Evolutionary conservation across 2,797 vertebrate genomes (phyloP).

Genomic region (Arnoldichthys spilopterus): DNA sequence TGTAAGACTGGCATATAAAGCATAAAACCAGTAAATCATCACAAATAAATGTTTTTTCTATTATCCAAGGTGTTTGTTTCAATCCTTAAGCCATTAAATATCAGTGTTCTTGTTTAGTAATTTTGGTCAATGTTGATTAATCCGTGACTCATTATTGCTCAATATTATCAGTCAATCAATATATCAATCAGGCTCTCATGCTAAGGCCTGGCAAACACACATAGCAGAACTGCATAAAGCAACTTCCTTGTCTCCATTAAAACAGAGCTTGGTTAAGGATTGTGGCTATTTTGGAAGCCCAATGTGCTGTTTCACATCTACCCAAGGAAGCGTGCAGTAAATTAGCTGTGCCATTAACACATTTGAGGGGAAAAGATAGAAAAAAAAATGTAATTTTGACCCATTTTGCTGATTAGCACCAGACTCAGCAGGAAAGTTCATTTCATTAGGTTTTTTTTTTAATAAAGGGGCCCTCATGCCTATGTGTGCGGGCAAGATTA

Average conservation of each 20-base stretch:
- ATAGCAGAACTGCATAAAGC: background rate
- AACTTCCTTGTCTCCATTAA: background rate
- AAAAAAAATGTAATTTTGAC: constrained; percentile 22
- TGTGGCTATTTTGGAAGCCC: background rate
- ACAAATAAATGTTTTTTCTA: too few relatives aligned
- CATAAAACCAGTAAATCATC: too few relatives aligned
- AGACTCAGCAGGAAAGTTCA: constrained; percentile 40
- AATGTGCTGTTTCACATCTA: constrained; percentile 8
- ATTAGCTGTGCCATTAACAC: constrained; percentile 9
- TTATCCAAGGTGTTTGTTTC: too few relatives aligned
- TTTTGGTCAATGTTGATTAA: background rate
- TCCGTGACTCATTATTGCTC: background rate
- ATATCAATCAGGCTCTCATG: background rate
- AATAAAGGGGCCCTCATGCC: constrained; percentile 27
- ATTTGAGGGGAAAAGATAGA: background rate
- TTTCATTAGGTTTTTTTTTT: constrained; percentile 43
- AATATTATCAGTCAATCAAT: background rate
- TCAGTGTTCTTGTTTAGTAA: too few relatives aligned
- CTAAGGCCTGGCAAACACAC: background rate
- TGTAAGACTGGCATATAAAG: too few relatives aligned
- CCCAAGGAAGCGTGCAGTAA: background rate
- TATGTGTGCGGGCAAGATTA: constrained; percentile 19
- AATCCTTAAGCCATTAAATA: background rate
- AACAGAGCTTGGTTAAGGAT: background rate
- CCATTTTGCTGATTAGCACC: constrained; percentile 29